Evolutionary conservation across 2,113 vertebrate species (phyloP), one percentile per base, ranked within the genome.

Genomic region (Arizona elegans): DNA sequence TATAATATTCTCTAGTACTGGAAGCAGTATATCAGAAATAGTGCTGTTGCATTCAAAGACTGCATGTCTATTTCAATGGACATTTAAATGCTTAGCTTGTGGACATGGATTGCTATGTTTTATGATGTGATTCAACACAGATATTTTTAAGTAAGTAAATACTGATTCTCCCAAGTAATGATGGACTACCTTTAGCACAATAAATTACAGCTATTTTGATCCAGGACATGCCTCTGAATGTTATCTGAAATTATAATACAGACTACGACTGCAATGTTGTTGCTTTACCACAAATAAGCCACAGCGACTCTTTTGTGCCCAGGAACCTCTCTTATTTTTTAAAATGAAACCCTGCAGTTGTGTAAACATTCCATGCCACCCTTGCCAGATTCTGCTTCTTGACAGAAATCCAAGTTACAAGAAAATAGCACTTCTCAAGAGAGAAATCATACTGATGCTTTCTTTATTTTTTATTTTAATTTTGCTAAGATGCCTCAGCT

Each of bases 401-500:
- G 90, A 86, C 24, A 86, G 24, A 38, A 43, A 26, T 91, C 92
- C 89, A 95, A 93, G 43, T 91, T 92, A 94, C 87, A 95, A 89
- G 90, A 93, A 92, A 90, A 91, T 58, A 93, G 86, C 86, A 38
- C 17, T 70, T 17, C 87, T 87, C 47, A 81, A 94, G 89, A 87
- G 91, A 94, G 90, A 92, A 94, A 81, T 9, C 12, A 91, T 11
- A 93, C 43, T 65, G 96, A 96, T 91, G 92, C 93, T 47, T 47
- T 43, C 38, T 91, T 97, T 96, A 86, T 95, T 43, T 81, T 81
- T 43, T 38, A 19, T 81, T 81, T 43, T 81, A 21, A 43, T 43
- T 81, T 81, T 89, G 11, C 95, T 96, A 95, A 96, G 58, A 94
- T 95, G 90, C 59, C 86, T 95, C 95, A 93, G 59, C 33, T 96